Evolutionary conservation across 1,140 invertebrate species (phyloP), one percentile per base, ranked within the genome.

Genomic region (Gonioctena quinquepunctata): DNA sequence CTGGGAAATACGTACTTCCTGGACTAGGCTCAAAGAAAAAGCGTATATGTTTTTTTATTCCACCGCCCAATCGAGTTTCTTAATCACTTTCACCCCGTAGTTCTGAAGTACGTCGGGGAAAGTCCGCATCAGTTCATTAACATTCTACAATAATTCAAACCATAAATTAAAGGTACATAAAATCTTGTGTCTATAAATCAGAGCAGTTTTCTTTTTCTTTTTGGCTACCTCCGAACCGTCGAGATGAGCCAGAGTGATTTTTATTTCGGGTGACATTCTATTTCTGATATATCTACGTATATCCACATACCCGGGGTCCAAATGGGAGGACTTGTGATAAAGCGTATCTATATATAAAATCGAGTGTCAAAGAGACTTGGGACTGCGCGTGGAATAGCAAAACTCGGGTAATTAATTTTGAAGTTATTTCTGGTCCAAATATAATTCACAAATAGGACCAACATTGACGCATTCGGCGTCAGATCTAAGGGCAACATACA

Each of bases 321-420:
- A 62, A 28, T 5, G 60, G 28, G 27, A 22, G 28, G 62, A 62
- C 23, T 60, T 18, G 67, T 65, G 68, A 73, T 69, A 73, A 73
- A 73, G 66, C 63, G 64, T 66, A 69, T 76, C 70, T 74, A 76
- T 74, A 76, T 76, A 70, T 77, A 76, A 77, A 73, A 69, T 70
- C 27, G 49, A 49, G 71, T 76, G 71, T 74, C 71, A 69, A 76
- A 76, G 68, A 71, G 72, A 68, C 42, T 27, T 22, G 26, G 7
- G 26, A 48, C 19, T 25, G 21, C 54, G 66, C 66, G 52, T 67
- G 63, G 27, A 57, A 42, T 63, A 76, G 50, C 66, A 63, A 71
- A 54, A 54, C 48, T 69, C 66, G 8, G 60, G 54, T 67, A 74
- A 72, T 74, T 69, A 73, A 73, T 74, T 74, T 65, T 68, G 22